Conservation (phyloP, 2,797 vertebrate genomes). For the Tenualosa ilisha region DNA sequence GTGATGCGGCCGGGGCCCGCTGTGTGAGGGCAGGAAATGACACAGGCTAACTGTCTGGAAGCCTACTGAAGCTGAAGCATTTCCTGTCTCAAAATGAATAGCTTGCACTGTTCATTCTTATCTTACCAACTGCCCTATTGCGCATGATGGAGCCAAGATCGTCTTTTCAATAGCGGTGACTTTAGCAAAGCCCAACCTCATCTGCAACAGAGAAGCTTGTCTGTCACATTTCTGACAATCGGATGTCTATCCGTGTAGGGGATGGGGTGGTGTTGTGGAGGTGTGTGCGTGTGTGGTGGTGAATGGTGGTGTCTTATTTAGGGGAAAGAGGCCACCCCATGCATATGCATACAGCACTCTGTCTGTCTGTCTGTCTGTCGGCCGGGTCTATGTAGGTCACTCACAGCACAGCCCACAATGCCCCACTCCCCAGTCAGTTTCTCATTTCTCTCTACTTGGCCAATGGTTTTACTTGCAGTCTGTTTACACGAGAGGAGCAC, state of each 20-base stretch:
- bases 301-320: not conserved
- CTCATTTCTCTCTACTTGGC: slow-evolving; percentile 7
- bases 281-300: too few relatives aligned
- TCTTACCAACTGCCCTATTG: too few relatives aligned
- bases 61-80: not conserved
- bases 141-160: not conserved
- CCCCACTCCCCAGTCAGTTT: not conserved
- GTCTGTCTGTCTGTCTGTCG: too few relatives aligned
- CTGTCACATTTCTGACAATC: not conserved
- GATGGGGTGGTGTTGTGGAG: too few relatives aligned
- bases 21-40: not conserved
- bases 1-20: not conserved
- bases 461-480: not conserved
- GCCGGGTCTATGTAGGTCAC: slow-evolving; percentile 1
- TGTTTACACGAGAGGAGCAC: not conserved
- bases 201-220: too few relatives aligned
- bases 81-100: not conserved
- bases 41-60: not conserved
- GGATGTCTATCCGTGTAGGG: not conserved
- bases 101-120: too few relatives aligned
- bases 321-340: not conserved
- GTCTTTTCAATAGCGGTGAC: not conserved
- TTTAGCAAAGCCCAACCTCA: not conserved
- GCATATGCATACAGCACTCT: not conserved
- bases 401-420: not conserved